Evolutionary conservation across 2,113 vertebrate species (phyloP).

Genomic region (Entelurus aequoreus): DNA sequence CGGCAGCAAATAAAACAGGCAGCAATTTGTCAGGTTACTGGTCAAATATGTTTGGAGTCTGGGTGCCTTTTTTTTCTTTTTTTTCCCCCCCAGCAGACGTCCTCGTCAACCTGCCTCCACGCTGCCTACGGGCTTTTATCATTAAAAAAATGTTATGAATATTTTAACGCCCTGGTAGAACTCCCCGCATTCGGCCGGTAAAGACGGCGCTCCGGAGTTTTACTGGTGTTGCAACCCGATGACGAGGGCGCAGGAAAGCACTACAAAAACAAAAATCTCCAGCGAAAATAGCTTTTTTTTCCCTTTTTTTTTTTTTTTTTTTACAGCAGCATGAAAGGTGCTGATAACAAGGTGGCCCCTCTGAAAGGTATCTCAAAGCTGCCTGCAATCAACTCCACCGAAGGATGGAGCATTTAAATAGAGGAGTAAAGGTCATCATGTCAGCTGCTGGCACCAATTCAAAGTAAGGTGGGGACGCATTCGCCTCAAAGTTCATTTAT

Average conservation of each 20-base stretch:
- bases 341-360: conserved; percentile 10
- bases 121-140: conserved; percentile 41
- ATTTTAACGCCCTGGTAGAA: conserved; percentile 43
- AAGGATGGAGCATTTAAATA: conserved; percentile 35
- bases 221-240: conserved; percentile 17
- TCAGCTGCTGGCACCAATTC: conserved; percentile 34
- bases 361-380: conserved; percentile 22
- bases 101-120: no score
- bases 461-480: not conserved
- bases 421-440: conserved; percentile 41
- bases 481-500: not conserved
- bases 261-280: not conserved
- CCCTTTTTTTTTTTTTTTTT: not conserved
- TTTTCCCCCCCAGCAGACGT: not conserved
- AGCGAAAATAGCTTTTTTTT: no score
- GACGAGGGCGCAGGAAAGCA: not conserved
- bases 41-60: not conserved
- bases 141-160: conserved; percentile 47
- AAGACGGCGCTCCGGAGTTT: conserved; percentile 24
- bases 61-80: not conserved
- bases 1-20: conserved; percentile 8
- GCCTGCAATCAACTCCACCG: conserved; percentile 29
- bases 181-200: conserved; percentile 34
- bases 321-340: not conserved
- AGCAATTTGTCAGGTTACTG: conserved; percentile 7